A percentile compares a stretch with the other conserved stretches of the same genome.
Evolutionary conservation across 2,113 vertebrate genomes (phyloP).

Genomic region (Laticauda colubrina): DNA sequence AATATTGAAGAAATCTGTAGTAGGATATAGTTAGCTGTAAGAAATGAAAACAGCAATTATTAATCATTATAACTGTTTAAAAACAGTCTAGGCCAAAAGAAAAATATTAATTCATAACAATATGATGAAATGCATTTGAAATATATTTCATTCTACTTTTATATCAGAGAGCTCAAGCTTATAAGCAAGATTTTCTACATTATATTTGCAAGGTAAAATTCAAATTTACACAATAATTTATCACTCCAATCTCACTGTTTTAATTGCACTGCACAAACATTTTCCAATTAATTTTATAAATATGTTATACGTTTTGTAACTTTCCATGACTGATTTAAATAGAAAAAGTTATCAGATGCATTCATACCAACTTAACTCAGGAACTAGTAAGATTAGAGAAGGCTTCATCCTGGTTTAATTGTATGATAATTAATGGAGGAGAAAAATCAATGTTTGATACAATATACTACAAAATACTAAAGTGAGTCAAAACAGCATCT

Average conservation of each 20-base stretch:
- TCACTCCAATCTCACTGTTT: not conserved
- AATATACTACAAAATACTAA: not conserved
- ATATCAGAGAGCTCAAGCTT: not conserved
- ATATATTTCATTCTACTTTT: not conserved
- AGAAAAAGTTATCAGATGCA: not conserved
- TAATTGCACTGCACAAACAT: not conserved
- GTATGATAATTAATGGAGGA: not conserved
- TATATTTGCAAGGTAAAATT: not conserved
- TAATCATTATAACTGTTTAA: not conserved
- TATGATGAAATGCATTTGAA: not conserved
- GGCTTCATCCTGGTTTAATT: not conserved
- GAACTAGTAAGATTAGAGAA: not conserved
- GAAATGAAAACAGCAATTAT: not conserved
- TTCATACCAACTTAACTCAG: not conserved
- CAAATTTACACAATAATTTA: not conserved
- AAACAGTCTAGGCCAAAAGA: not conserved
- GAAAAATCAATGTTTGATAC: not conserved
- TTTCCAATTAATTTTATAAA: not conserved
- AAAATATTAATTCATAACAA: not conserved
- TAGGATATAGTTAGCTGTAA: not conserved
- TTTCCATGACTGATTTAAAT: not conserved
- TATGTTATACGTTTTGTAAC: not conserved
- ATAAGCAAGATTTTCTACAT: not conserved
- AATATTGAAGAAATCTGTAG: not conserved
- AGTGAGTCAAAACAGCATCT: not conserved